Evolutionary conservation across 2,888 invertebrate species (phyloP), one percentile per base, ranked within the genome.

Genomic region (Notocelia uddmanniana): DNA sequence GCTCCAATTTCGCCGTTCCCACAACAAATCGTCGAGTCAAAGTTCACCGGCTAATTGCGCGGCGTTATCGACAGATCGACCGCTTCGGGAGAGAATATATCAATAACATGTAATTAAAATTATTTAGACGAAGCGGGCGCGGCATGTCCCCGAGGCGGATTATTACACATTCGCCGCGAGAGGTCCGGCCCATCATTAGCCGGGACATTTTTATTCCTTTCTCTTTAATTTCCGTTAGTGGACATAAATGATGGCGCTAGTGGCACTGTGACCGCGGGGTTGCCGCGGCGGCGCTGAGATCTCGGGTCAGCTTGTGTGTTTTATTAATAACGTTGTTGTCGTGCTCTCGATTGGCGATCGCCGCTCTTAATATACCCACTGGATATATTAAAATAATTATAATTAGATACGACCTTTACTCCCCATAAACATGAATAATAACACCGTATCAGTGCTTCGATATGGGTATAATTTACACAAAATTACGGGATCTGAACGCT

Each of bases 21-120:
- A 93, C 92, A 87, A 90, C 90, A 90, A 91, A 91, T 92, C 89
- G 83, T 84, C 74, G 83, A 83, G 92, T 91, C 92, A 92, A 86
- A 93, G 93, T 88, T 93, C 92, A 89, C 78, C 82, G 87, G 81
- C 90, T 93, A 92, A 93, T 92, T 92, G 89, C 87, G 86, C 87
- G 81, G 89, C 86, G 87, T 86, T 89, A 90, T 90, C 92, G 90
- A 88, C 84, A 87, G 89, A 89, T 90, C 89, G 77, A 85, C 79
- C 90, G 91, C 91, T 89, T 83, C 87, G 85, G 85, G 87, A 88
- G 84, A 88, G 86, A 88, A 89, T 89, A 91, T 93, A 92, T 92
- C 92, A 91, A 93, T 92, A 92, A 92, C 91, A 88, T 92, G 89
- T 93, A 93, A 93, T 93, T 93, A 93, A 93, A 93, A 93, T 89